A percentile compares a stretch with the other conserved stretches of the same genome.
Conservation (phyloP, 64 coral and sea anemone species). For the Actinia tenebrosa region DNA sequence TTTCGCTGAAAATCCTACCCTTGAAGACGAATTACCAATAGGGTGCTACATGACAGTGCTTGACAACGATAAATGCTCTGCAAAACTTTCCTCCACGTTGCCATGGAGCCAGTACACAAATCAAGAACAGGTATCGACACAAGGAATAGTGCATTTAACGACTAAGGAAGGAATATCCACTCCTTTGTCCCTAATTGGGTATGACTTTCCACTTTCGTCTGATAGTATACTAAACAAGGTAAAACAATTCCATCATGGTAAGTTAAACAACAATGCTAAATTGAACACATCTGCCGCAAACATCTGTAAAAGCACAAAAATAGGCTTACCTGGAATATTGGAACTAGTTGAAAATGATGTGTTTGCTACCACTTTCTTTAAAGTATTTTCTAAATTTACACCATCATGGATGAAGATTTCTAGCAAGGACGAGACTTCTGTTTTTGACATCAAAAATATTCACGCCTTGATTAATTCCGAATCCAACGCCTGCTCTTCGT, state of each 20-base stretch:
- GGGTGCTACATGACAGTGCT: neutral
- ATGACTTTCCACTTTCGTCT: neutral
- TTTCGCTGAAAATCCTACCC: neutral
- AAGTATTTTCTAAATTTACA: neutral
- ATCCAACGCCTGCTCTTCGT: neutral
- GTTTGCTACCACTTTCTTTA: neutral
- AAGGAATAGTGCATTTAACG: neutral
- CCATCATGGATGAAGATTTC: neutral
- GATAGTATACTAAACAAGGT: neutral
- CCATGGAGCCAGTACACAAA: neutral
- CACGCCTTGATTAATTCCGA: neutral
- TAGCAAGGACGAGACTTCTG: neutral
- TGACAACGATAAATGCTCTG: neutral
- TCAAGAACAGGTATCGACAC: neutral
- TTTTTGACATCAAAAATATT: neutral
- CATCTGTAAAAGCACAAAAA: neutral
- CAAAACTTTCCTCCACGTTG: neutral
- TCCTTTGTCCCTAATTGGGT: neutral
- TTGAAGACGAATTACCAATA: neutral
- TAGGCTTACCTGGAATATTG: neutral
- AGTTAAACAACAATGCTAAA: neutral
- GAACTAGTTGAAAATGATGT: constrained; percentile 9
- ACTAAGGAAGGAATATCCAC: neutral
- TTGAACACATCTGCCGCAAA: neutral
- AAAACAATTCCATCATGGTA: neutral